Base-by-base conservation (phyloP, 2,888 invertebrate species). In the Coleophora deauratella region DNA sequence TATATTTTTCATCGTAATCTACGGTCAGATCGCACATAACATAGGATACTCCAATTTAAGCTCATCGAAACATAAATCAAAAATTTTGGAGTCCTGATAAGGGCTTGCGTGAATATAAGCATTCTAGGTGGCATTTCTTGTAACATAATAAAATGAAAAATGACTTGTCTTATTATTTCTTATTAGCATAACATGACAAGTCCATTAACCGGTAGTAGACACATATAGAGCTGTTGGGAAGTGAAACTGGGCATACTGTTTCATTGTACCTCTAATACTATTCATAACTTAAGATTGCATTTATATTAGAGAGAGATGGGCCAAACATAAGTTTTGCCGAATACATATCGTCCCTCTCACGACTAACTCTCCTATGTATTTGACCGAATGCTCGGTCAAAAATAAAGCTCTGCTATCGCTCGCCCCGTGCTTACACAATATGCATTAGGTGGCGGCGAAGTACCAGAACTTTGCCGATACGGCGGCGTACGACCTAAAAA, bases 161-260 rank as follows among this genome's bases (percentile, higher is more conserved):
- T 75, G 62, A 65, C 62, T 55, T 69, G 72, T 74, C 67, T 66
- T 50, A 54, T 59, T 68, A 68, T 71, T 63, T 56, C 61, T 71
- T 68, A 82, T 84, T 84, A 79, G 58, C 80, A 82, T 84, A 82
- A 85, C 85, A 85, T 74, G 81, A 82, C 80, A 85, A 77, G 68
- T 85, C 84, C 84, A 85, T 85, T 84, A 84, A 57, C 65, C 59
- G 52, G 52, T 56, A 48, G 50, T 59, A 64, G 71, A 67, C 70
- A 69, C 62, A 63, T 69, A 68, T 69, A 64, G 59, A 61, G 62
- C 51, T 47, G 33, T 45, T 40, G 46, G 48, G 46, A 43, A 47
- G 54, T 50, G 46, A 52, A 57, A 57, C 54, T 43, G 44, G 46
- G 62, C 58, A 60, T 66, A 63, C 58, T 61, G 55, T 49, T 49